Conservation (phyloP, 2,888 invertebrate genomes). For the Hipparchia sbordonii region DNA sequence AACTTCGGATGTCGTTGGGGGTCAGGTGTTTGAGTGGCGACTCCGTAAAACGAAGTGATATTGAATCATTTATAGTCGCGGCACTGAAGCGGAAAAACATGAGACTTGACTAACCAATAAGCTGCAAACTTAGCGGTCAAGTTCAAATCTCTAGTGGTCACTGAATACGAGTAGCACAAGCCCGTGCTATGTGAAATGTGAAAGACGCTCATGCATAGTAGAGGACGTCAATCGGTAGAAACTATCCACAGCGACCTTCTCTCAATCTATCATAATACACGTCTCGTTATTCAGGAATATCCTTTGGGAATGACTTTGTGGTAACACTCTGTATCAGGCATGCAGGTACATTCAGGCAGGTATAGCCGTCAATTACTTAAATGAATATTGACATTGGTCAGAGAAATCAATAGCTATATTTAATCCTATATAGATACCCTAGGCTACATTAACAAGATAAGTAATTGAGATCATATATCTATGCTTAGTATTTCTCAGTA, state of each 20-base stretch:
- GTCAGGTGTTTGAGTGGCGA: no score
- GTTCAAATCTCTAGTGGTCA: no score
- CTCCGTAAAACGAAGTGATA: neutral
- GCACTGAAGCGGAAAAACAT: no score
- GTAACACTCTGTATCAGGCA: neutral
- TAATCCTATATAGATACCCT: neutral
- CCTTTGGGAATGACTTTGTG: neutral
- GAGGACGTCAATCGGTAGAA: no score
- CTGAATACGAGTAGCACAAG: neutral
- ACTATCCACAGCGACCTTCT: neutral
- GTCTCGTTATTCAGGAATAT: neutral
- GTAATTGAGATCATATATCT: neutral
- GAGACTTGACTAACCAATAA: no score
- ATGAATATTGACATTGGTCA: conserved; percentile 9
- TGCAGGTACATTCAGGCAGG: neutral
- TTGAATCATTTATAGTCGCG: no score
- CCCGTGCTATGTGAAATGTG: neutral
- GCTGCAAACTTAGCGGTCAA: no score
- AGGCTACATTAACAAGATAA: neutral
- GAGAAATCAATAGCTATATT: neutral
- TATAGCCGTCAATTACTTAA: conserved; percentile 2
- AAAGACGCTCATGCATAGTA: no score
- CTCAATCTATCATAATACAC: neutral
- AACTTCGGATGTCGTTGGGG: no score
- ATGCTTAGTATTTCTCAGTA: no score